Base-by-base conservation (phyloP, 2,797 vertebrate genomes). In the Rhinichthys osculus region DNA sequence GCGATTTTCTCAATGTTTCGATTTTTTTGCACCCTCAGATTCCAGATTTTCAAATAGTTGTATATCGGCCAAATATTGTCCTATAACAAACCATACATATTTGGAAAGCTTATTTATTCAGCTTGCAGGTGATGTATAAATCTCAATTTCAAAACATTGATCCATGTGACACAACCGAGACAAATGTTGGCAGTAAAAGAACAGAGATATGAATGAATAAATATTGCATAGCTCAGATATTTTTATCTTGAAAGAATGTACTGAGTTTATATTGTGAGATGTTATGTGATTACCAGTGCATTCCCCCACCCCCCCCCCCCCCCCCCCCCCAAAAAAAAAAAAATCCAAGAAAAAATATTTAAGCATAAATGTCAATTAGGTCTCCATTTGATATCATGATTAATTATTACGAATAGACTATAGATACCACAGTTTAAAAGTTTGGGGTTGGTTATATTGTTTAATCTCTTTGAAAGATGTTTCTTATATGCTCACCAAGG, bases 131-230 rank as follows among this genome's bases (percentile, higher is more conserved):
- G 42, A 44, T 44, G 10, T 44, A 13, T 44, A 44, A 13, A 47
- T 47, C 44, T 47, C 44, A 47, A 47, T 47, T 47, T 13, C 1
- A 13, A 47, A 47, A 13, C 3, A 13, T 1, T 1, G 11, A 13
- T 0, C 42, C 42, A 44, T 4, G 11, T 47, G 44, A 47, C 11
- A 47, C 47, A 54, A 70, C 33, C 1, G 14, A 81, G 42, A 38
- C 76, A 62, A 62, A 78, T 78, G 4, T 78, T 78, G 35, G 23
- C 54, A 10, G 35, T 62, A 27, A 77, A 77, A 40, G 13, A 77
- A 77, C 7, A 42, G 14, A 78, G 13, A 27, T 17, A 59, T 13
- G 19, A 35, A 52, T 30, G 10, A 50, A 19, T 23, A 76, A 54
- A 21, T 52, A 23, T 35, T 23, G 11, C 19, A 23, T 50, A 54